A percentile compares a stretch with the other conserved stretches of the same genome.
phyloP scores from a whole-genome alignment of 2,888 invertebrate genomes.

The Platypus cylindrus region DNA sequence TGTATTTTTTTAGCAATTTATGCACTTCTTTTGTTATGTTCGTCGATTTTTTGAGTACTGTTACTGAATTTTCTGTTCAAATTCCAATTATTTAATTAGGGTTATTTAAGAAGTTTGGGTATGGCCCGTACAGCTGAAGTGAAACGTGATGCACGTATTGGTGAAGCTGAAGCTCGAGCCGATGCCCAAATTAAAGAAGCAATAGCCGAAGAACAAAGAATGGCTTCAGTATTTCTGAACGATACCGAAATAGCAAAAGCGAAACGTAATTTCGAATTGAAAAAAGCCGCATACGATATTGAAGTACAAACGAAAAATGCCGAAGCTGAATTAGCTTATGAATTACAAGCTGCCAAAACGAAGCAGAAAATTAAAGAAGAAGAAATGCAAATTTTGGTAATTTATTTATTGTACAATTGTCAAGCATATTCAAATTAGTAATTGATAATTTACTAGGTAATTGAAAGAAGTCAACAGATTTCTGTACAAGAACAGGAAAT shows the following conservation, averaged over 20 bases:
- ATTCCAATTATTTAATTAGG: conserved; percentile 50
- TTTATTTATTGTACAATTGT: background rate
- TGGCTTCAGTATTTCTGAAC: conserved; percentile 87
- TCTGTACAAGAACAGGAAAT: conserved; percentile 95
- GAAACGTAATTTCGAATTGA: conserved; percentile 89
- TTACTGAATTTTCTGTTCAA: background rate
- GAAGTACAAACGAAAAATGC: conserved; percentile 93
- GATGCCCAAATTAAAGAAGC: conserved; percentile 91
- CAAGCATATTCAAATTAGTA: background rate
- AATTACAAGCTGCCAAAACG: conserved; percentile 88
- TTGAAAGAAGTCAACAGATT: conserved; percentile 62
- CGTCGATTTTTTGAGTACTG: background rate
- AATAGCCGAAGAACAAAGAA: conserved; percentile 89
- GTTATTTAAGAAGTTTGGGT: conserved; percentile 86
- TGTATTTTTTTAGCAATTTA: no score
- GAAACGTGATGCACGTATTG: conserved; percentile 90
- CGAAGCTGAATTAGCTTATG: conserved; percentile 88
- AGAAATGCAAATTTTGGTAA: conserved; percentile 80
- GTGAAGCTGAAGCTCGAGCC: conserved; percentile 89
- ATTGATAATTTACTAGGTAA: no score
- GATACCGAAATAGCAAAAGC: conserved; percentile 97
- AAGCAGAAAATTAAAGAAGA: conserved; percentile 87
- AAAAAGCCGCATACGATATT: conserved; percentile 93
- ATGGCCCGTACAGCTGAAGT: conserved; percentile 93
- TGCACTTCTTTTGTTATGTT: background rate